Percentiles rank a stretch among this genome's conserved stretches.
These are phyloP conservation scores for Microctonus hyperodae DNA, from an alignment of 2,888 invertebrate species.

Conservation along the genomic window DNA sequence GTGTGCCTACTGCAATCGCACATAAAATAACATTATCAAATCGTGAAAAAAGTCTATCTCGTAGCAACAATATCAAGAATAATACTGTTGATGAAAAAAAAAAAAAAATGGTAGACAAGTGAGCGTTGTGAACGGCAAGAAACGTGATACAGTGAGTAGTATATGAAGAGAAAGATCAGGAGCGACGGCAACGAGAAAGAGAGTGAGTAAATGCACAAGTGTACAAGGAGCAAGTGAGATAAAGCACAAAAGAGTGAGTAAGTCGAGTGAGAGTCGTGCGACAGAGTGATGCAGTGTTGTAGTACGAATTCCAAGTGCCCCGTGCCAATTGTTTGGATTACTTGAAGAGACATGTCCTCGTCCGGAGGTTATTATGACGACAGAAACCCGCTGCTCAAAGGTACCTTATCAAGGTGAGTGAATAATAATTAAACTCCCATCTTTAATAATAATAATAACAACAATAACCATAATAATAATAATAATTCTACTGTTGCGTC, in stretches of 20 bases:
- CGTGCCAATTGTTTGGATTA: conserved; percentile 60
- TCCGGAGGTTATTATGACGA: conserved; percentile 67
- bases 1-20: too few species aligned
- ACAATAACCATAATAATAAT: too few species aligned
- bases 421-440: background rate
- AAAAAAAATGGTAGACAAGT: conserved; percentile 18
- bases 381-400: conserved; percentile 69
- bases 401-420: conserved; percentile 67
- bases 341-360: conserved; percentile 59
- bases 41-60: too few species aligned
- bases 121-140: conserved; percentile 5
- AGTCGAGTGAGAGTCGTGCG: conserved; percentile 44
- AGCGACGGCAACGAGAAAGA: background rate
- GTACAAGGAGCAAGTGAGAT: background rate
- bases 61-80: too few species aligned
- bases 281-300: conserved; percentile 60
- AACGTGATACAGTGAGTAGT: background rate
- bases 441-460: too few species aligned
- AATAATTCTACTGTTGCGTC: too few species aligned
- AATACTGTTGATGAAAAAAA: too few species aligned
- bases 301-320: conserved; percentile 59
- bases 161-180: background rate
- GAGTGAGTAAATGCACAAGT: background rate
- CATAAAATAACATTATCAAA: too few species aligned
- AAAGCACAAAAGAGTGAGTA: background rate